Percentiles rank a stretch among this genome's conserved stretches.
phyloP scores from a whole-genome alignment of 37 sponge, comb jelly and placozoan genomes.

The Amphimedon queenslandica region DNA sequence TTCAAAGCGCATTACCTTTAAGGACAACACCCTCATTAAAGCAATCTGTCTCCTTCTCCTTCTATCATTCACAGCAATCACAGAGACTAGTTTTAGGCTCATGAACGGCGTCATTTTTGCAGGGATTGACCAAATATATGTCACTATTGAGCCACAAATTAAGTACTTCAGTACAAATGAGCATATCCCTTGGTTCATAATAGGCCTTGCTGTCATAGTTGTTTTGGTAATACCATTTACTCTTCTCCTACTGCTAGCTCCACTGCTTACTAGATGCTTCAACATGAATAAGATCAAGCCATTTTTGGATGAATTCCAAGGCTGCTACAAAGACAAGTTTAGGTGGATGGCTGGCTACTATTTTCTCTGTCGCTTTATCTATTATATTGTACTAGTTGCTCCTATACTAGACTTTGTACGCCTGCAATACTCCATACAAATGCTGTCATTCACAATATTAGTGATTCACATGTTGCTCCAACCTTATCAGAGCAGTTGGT shows the following conservation, averaged over 20 bases:
- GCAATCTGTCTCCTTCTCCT: background rate
- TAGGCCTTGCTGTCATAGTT: background rate
- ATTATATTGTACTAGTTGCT: background rate
- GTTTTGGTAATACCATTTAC: background rate
- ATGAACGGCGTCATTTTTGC: background rate
- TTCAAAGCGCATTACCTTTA: background rate
- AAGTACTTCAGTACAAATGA: background rate
- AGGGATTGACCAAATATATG: background rate
- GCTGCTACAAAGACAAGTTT: conserved; percentile 2
- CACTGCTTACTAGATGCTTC: background rate
- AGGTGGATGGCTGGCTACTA: conserved; percentile 1
- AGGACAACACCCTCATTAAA: background rate
- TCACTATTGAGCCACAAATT: background rate
- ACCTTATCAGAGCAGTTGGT: background rate
- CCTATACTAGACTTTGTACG: background rate
- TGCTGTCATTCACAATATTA: background rate
- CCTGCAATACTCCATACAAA: background rate
- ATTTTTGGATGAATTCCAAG: conserved; percentile 10
- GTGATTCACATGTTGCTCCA: background rate
- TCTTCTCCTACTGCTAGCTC: background rate
- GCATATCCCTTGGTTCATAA: background rate
- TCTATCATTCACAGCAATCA: background rate
- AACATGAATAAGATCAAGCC: conserved; percentile 14
- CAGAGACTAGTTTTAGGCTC: conserved; percentile 1
- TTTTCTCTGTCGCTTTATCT: background rate